These are phyloP conservation scores for Gadus macrocephalus DNA, from an alignment of 2,113 vertebrate genomes.

Conservation along the genomic window DNA sequence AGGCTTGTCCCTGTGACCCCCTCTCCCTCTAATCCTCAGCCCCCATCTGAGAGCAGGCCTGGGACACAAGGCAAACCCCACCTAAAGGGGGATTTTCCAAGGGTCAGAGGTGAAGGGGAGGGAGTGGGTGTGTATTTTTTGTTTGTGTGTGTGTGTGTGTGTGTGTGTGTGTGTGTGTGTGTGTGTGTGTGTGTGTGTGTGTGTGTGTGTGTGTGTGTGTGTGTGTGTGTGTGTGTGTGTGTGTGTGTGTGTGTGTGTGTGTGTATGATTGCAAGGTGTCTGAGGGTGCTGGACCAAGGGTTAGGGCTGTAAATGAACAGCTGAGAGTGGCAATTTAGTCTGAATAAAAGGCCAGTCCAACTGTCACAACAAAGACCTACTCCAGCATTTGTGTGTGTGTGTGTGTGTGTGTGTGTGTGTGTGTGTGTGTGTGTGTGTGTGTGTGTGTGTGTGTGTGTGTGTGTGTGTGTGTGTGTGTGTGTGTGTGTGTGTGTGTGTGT, in stretches of 20 bases:
- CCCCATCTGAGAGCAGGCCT: conserved; percentile 1
- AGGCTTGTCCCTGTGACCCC: not conserved
- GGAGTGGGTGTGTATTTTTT: not conserved
- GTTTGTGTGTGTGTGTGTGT: not conserved
- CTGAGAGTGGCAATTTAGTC: conserved; percentile 77
- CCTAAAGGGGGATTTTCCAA: conserved; percentile 23
- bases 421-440: not conserved
- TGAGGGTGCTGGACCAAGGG: conserved; percentile 30
- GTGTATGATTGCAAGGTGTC: conserved; percentile 47
- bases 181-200: conserved; percentile 5
- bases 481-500: no score
- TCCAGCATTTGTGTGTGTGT: not conserved
- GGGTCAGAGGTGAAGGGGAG: conserved; percentile 12
- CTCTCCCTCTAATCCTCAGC: conserved; percentile 23
- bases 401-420: not conserved
- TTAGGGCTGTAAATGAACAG: conserved; percentile 75
- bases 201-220: not conserved
- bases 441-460: not conserved
- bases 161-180: not conserved
- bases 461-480: no score
- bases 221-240: conserved; percentile 13
- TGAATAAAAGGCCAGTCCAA: conserved; percentile 73
- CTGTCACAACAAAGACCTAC: conserved; percentile 75
- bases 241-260: conserved; percentile 28
- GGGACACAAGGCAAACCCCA: not conserved